A percentile compares a stretch with the other conserved stretches of the same genome.
These are phyloP conservation scores for Eriosoma lanigerum DNA, from an alignment of 1,140 invertebrate genomes.

Conservation along the genomic window DNA sequence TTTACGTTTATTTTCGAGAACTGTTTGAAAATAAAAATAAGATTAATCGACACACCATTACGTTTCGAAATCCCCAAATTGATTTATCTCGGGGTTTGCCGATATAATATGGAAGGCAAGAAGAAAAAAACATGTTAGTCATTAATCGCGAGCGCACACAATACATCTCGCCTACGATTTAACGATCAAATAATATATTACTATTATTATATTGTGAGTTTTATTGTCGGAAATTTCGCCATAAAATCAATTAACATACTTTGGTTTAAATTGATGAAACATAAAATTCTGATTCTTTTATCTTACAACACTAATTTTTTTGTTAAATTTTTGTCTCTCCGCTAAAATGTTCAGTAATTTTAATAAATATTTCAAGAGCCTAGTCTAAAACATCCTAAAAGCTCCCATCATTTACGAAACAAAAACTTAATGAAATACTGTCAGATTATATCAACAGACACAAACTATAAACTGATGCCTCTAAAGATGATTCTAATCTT, in stretches of 20 bases:
- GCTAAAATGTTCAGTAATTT: too few species aligned
- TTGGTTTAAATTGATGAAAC: too few species aligned
- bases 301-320: too few species aligned
- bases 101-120: neutral
- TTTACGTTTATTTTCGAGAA: neutral
- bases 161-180: slow-evolving; percentile 1
- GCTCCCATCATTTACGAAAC: too few species aligned
- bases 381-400: too few species aligned
- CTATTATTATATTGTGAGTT: neutral
- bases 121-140: slow-evolving; percentile 1
- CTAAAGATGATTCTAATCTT: too few species aligned
- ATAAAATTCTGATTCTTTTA: too few species aligned
- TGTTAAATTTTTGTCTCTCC: too few species aligned
- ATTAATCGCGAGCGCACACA: neutral
- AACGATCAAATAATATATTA: neutral
- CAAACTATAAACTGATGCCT: too few species aligned
- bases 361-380: too few species aligned
- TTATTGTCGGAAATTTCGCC: neutral
- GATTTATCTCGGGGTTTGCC: slow-evolving; percentile 2
- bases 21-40: neutral
- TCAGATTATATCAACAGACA: too few species aligned
- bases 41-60: slow-evolving; percentile 20
- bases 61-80: slow-evolving; percentile 27
- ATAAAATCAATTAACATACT: slow-evolving; percentile 25
- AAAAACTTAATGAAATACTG: too few species aligned